Percentiles rank a stretch among this genome's conserved stretches.
phyloP scores from a whole-genome alignment of 1,140 invertebrate genomes.

The Halyomorpha halys region DNA sequence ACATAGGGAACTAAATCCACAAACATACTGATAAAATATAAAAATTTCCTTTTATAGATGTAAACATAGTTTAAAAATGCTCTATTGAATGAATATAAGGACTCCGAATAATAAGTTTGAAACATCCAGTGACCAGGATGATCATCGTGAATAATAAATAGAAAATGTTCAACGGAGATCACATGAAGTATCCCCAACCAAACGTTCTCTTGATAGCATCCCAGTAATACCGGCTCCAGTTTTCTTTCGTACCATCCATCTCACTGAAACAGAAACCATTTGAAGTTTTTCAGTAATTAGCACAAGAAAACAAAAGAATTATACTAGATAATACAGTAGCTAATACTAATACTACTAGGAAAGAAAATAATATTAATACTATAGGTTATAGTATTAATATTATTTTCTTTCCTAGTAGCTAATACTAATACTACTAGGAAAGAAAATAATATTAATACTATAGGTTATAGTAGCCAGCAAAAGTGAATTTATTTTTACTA shows the following conservation, averaged over 20 bases:
- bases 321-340: no score
- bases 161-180: not conserved
- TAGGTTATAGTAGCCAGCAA: no score
- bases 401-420: no score
- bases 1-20: no score
- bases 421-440: no score
- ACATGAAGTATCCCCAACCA: conserved; percentile 61
- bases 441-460: no score
- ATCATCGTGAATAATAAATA: not conserved
- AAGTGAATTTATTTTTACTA: no score
- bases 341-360: no score
- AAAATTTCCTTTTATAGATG: not conserved
- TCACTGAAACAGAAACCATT: conserved; percentile 44
- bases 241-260: conserved; percentile 67
- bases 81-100: not conserved
- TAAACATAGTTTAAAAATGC: not conserved
- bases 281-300: not conserved
- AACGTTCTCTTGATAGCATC: conserved; percentile 84
- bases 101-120: not conserved
- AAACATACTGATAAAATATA: not conserved
- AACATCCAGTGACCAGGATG: not conserved
- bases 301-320: no score
- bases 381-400: no score
- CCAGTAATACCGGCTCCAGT: conserved; percentile 90
- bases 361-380: no score